Evolutionary conservation across 2,888 invertebrate species (phyloP), one percentile per base, ranked within the genome.

Genomic region (Watsonalla binaria): DNA sequence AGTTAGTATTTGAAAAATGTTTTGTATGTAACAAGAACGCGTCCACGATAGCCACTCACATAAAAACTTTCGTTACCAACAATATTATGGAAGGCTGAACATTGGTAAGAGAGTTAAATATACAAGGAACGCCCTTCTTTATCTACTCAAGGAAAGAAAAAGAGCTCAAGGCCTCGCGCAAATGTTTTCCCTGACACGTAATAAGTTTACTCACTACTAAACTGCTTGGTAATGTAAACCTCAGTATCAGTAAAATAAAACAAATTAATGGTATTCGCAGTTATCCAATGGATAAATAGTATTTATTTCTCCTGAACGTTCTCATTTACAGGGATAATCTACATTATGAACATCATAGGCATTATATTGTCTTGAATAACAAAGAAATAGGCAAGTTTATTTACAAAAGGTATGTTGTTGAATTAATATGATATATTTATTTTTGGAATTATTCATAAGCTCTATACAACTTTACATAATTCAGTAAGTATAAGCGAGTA

Each of bases 271-370:
- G 84, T 87, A 86, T 86, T 87, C 79, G 81, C 82, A 85, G 71
- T 84, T 84, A 89, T 86, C 88, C 87, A 82, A 63, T 68, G 83
- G 85, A 88, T 87, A 87, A 82, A 82, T 76, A 76, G 71, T 75
- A 78, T 86, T 88, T 86, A 88, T 85, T 85, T 81, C 77, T 80
- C 71, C 73, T 78, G 77, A 84, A 79, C 80, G 70, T 81, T 82
- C 80, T 84, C 85, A 87, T 84, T 82, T 83, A 85, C 81, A 83
- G 78, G 80, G 80, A 80, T 80, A 82, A 78, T 82, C 84, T 84
- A 86, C 84, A 80, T 78, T 76, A 83, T 84, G 86, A 88, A 88
- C 87, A 86, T 84, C 80, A 66, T 85, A 88, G 86, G 90, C 89
- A 75, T 84, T 82, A 84, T 84, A 86, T 86, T 84, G 82, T 87